Percentiles rank a stretch among this genome's conserved stretches.
phyloP scores from a whole-genome alignment of 2,113 vertebrate species.

The Actenoides lindsayi region DNA sequence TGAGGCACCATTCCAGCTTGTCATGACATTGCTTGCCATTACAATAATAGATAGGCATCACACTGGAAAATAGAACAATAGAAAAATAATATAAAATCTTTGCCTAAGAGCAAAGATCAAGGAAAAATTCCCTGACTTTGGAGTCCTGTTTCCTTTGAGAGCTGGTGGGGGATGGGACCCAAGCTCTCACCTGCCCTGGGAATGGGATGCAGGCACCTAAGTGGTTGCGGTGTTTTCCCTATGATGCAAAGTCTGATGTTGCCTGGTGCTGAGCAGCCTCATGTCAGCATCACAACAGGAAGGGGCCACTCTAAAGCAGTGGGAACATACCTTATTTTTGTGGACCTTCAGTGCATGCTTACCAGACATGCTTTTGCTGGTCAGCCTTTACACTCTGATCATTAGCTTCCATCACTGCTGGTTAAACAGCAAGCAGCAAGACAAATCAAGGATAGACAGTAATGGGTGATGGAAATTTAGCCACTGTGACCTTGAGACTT shows the following conservation, averaged over 20 bases:
- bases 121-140: neutral
- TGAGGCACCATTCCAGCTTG: neutral
- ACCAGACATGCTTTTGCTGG: neutral
- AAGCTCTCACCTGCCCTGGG: neutral
- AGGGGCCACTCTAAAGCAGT: neutral
- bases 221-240: neutral
- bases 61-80: neutral
- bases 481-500: conserved; percentile 12
- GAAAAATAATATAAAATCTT: neutral
- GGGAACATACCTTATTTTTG: neutral
- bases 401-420: neutral
- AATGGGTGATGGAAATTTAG: neutral
- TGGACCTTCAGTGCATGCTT: neutral
- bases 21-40: neutral
- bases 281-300: neutral
- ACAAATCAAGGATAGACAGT: neutral
- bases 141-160: neutral
- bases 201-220: fast-evolving
- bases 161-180: neutral
- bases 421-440: neutral
- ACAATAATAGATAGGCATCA: neutral
- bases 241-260: neutral
- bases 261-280: neutral
- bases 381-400: neutral
- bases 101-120: neutral